A percentile compares a stretch with the other conserved stretches of the same genome.
phyloP scores from a whole-genome alignment of 2,113 vertebrate genomes.

The Sciurus niger region DNA sequence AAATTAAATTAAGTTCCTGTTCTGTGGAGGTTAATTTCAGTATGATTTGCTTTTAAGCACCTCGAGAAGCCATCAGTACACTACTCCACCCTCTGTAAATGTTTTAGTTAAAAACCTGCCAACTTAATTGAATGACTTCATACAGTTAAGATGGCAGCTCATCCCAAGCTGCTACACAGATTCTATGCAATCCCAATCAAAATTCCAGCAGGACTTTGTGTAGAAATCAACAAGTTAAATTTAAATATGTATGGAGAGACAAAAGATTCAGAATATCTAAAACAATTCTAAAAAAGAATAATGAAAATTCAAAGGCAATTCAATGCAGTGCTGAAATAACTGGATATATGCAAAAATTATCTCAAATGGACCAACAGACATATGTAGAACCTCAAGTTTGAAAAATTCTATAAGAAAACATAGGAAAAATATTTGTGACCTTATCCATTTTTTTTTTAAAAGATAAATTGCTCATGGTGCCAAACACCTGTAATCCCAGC shows the following conservation, averaged over 20 bases:
- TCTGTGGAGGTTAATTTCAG: background rate
- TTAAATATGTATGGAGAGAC: background rate
- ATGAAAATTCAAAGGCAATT: background rate
- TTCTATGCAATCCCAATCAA: background rate
- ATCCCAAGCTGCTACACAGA: background rate
- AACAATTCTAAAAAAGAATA: conserved; percentile 4
- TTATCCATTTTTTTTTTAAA: background rate
- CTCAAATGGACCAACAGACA: background rate
- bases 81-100: background rate
- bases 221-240: background rate
- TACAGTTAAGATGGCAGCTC: background rate
- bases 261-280: background rate
- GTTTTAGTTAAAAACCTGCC: conserved; percentile 14
- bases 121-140: background rate
- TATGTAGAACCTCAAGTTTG: background rate
- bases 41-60: background rate
- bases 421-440: background rate
- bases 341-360: background rate
- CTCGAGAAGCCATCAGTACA: background rate
- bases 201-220: background rate
- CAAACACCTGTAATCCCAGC: background rate
- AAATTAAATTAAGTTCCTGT: background rate
- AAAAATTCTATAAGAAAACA: conserved; percentile 15
- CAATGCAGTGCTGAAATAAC: background rate
- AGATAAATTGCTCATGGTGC: background rate